These are phyloP conservation scores for Onychomys torridus DNA, from an alignment of 2,797 vertebrate genomes.

Conservation along the genomic window DNA sequence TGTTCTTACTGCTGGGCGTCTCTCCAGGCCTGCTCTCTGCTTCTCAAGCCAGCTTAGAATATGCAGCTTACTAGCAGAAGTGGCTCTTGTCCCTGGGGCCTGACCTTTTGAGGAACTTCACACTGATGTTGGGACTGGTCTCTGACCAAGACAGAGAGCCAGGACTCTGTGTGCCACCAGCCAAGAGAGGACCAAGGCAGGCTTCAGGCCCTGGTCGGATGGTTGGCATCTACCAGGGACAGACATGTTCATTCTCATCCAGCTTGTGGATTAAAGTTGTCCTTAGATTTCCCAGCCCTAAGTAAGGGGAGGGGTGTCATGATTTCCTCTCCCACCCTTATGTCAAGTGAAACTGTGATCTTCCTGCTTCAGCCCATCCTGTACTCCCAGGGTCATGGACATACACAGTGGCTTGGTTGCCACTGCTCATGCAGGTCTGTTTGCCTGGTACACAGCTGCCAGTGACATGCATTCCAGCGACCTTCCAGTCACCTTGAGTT, in stretches of 20 bases:
- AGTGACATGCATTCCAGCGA: neutral
- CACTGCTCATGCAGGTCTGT: neutral
- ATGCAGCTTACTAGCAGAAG: neutral
- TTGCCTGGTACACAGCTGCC: too few species aligned
- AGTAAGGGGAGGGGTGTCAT: accelerated
- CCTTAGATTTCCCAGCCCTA: neutral
- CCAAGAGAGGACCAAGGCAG: neutral
- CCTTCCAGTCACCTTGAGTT: neutral
- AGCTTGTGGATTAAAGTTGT: neutral
- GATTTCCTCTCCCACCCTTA: neutral
- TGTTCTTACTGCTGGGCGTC: neutral
- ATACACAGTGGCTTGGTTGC: too few species aligned
- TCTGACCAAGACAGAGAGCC: neutral
- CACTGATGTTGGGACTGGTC: neutral
- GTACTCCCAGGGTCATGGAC: neutral
- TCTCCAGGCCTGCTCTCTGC: neutral
- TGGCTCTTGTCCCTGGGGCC: neutral
- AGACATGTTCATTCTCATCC: too few species aligned
- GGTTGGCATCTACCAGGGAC: neutral
- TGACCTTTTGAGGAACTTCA: too few species aligned
- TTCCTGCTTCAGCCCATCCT: neutral
- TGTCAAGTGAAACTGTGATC: neutral
- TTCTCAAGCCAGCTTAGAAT: neutral
- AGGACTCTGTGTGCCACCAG: neutral
- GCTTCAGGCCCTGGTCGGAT: neutral